Evolutionary conservation across 2,797 vertebrate genomes (phyloP).

Genomic region (Takifugu rubripes): DNA sequence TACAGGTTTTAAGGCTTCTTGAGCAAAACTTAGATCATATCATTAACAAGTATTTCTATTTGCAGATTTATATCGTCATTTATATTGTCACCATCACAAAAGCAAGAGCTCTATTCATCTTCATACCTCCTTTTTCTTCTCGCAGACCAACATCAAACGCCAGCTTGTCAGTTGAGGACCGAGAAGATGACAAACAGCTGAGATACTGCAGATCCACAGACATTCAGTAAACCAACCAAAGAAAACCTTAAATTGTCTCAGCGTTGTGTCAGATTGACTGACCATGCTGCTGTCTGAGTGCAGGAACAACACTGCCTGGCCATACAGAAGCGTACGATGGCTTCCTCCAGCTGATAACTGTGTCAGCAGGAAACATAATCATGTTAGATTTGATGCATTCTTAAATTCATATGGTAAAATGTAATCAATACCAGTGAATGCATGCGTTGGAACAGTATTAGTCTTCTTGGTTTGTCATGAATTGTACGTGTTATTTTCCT

Average conservation of each 20-base stretch:
- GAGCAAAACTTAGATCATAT: neutral
- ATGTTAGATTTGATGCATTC: neutral
- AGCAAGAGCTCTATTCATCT: too few species aligned
- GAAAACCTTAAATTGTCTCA: neutral
- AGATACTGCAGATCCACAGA: constrained; percentile 76
- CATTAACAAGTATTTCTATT: neutral
- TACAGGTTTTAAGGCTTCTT: neutral
- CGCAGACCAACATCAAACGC: constrained; percentile 94
- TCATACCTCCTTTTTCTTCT: constrained; percentile 84
- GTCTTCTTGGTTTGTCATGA: too few species aligned
- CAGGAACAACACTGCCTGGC: constrained; percentile 88
- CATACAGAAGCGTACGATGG: constrained; percentile 89
- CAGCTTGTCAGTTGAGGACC: constrained; percentile 88
- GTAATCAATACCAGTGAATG: too few species aligned
- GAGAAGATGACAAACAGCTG: constrained; percentile 88
- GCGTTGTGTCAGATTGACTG: neutral
- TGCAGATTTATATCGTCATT: neutral
- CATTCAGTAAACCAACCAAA: neutral
- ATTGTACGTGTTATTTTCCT: too few species aligned
- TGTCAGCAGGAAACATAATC: neutral
- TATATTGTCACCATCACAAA: neutral
- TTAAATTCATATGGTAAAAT: too few species aligned
- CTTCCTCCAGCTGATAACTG: constrained; percentile 77
- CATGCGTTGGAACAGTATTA: too few species aligned
- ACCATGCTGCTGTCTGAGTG: constrained; percentile 94